Evolutionary conservation across 1,140 invertebrate genomes (phyloP), one percentile per base, ranked within the genome.

Genomic region (Philaenus spumarius): DNA sequence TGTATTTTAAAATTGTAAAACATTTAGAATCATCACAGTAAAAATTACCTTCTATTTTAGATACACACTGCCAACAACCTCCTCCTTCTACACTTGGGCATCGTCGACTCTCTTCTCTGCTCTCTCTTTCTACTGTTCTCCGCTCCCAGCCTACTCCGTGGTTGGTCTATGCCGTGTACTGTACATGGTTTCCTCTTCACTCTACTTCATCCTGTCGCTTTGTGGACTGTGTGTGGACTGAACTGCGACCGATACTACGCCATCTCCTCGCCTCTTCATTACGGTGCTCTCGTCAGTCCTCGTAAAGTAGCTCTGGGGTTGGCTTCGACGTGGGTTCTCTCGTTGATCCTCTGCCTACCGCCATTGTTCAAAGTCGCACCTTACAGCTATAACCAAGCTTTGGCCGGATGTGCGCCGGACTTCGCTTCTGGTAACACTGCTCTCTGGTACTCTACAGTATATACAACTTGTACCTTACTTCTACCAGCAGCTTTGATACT

Each of bases 231-330:
- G 2, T 86, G 86, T 55, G 87, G 86, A 20, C 73, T 90, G 37
- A 88, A 89, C 67, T 87, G 85, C 62, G 87, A 89, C 72, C 78
- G 86, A 58, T 89, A 86, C 63, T 86, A 84, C 62, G 86, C 87
- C 19, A 89, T 90, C 42, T 81, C 85, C 1, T 80, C 85, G 1
- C 87, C 88, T 1, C 68, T 90, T 37, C 86, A 89, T 69, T 90
- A 89, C 69, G 79, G 81, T 7, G 79, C 83, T 26, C 75, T 88
- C 45, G 83, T 89, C 1, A 87, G 80, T 46, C 81, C 82, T 0
- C 77, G 77, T 59, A 81, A 80, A 72, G 82, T 81, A 68, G 43
- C 69, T 17, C 58, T 75, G 5, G 78, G 77, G 19, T 62, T 81
- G 30, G 69, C 63, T 6, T 67, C 67, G 23, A 72, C 76, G 11